Base-by-base conservation (phyloP, 2,888 invertebrate species). In the Xanthostigma xanthostigma region DNA sequence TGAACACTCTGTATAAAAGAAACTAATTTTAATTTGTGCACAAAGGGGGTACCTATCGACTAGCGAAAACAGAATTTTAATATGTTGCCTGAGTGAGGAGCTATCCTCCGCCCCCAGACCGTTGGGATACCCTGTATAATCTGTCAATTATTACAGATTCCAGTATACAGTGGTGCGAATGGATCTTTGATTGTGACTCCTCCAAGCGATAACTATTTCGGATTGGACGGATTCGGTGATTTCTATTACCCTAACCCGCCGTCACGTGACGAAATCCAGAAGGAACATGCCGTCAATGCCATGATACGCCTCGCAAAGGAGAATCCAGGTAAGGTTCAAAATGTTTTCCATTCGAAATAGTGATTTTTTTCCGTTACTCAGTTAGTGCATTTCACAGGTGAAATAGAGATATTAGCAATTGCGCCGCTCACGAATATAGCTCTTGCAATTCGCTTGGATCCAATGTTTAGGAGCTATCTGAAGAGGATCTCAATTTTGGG, bases 371-470 rank as follows among this genome's bases (percentile, higher is more conserved):
- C 17, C n/a, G 17, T 17, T 17, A 17, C 17, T 17, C 17, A 17
- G 17, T 17, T 17, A 17, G 17, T 17, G 4, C 17, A 17, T 17
- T 50, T 55, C 57, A 36, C 51, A 69, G 68, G 60, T 27, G 52
- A 62, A 55, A 51, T 71, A 12, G 66, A 58, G 36, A 45, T 71
- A 9, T 43, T 70, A 3, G 56, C 60, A 8, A 50, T 75, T 10
- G 76, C 73, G 2, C 75, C 77, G 3, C 57, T 74, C 47, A 75
- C 76, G 12, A 77, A 76, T 53, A 50, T 76, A 37, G 77, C 76
- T 2, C 49, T 71, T 49, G 74, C 76, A 5, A 60, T 69, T 11
- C 56, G 66, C 41, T 52, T 75, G 27, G 64, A 68, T 50, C 57
- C 60, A 1, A 36, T 46, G n/a, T 66, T 69, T 44, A 44, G 59